Base-by-base conservation (phyloP, 2,888 invertebrate species). In the Agriotes lineatus region DNA sequence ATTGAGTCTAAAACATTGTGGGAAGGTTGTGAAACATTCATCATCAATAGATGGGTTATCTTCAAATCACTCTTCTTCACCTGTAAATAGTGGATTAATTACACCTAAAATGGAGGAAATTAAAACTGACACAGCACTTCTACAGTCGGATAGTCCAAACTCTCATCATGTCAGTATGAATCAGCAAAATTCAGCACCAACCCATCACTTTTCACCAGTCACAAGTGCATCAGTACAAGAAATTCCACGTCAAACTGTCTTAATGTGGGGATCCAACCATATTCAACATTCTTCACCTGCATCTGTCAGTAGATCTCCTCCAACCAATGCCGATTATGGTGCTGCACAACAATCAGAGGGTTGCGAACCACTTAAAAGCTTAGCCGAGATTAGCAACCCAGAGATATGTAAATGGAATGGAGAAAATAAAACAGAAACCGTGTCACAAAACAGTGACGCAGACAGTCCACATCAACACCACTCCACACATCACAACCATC, bases 231-330 rank as follows among this genome's bases (percentile, higher is more conserved):
- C 71, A 71, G 58, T 71, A 10, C 78, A 85, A 10, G 85, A 88
- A 61, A 90, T 90, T 74, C 91, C 93, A 0, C 87, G 96, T 45
- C 96, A 96, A 84, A 96, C 96, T 9, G 96, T 96, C 60, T 88
- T 96, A 44, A 96, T 96, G 96, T 96, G 96, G 96, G 96, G 96
- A 18, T 83, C 83, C 4, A 83, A 83, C 69, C 80, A 81, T 69
- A 75, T 78, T 19, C 76, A 74, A 44, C 76, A 75, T 37, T 69
- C 74, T 39, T 77, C 81, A 1, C 78, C 80, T 1, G 76, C 78
- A 9, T 76, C 76, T 3, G 70, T 72, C 16, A 77, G 79, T 12
- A 72, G 81, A 61, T 82, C 83, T 1, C 83, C 84, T 0, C 67
- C 74, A 72, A 74, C 61, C 71, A 79, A 42, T 73, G 77, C 71